phyloP scores from a whole-genome alignment of 2,113 vertebrate genomes.

The Anoplopoma fimbria region DNA sequence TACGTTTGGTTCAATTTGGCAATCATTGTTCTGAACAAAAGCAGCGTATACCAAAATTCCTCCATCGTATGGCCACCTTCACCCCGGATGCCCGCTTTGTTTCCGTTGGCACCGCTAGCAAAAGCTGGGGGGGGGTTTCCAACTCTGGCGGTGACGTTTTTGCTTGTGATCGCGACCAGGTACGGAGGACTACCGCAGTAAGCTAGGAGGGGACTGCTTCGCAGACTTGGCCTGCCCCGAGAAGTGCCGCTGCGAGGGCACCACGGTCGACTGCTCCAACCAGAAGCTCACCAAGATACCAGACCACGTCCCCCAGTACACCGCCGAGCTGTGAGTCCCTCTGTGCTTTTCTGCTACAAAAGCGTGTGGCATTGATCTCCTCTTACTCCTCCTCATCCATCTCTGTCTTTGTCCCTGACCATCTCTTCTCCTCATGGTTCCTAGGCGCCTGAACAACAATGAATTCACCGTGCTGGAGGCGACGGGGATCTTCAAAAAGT shows the following conservation, averaged over 20 bases:
- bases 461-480: conserved; percentile 97
- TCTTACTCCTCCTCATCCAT: conserved; percentile 9
- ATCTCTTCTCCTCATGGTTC: conserved; percentile 40
- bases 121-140: conserved; percentile 26
- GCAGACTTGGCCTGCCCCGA: conserved; percentile 97
- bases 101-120: conserved; percentile 13
- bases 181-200: conserved; percentile 97
- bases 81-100: background rate
- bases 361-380: conserved; percentile 25
- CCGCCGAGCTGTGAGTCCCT: conserved; percentile 94
- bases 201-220: conserved; percentile 97
- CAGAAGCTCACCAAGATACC: conserved; percentile 97
- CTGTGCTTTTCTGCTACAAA: conserved; percentile 9
- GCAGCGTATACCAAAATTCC: conserved; percentile 22
- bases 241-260: conserved; percentile 97
- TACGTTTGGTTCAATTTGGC: conserved; percentile 8
- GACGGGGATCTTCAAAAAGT: conserved; percentile 97
- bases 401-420: conserved; percentile 42
- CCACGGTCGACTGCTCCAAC: conserved; percentile 98
- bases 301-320: conserved; percentile 97
- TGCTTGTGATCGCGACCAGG: conserved; percentile 82
- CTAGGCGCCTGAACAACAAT: conserved; percentile 97
- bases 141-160: conserved; percentile 27
- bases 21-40: conserved; percentile 15
- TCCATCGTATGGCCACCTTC: conserved; percentile 15